phyloP scores from a whole-genome alignment of 2,888 invertebrate genomes.

The Acrocyrtus sp. region DNA sequence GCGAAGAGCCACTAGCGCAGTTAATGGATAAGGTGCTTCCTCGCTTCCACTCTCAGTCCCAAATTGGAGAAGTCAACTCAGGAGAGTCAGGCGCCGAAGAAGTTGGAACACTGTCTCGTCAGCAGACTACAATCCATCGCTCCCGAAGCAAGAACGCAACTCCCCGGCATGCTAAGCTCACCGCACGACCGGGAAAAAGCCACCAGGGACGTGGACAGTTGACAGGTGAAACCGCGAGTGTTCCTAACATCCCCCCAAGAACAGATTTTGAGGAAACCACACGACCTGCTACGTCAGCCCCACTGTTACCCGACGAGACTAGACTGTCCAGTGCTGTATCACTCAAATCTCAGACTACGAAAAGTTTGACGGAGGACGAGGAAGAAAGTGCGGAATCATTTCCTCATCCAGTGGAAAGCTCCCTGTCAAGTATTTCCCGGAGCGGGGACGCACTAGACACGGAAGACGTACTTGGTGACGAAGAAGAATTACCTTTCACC shows the following conservation, averaged over 20 bases:
- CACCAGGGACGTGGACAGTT: conserved; percentile 1
- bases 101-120: conserved; percentile 2
- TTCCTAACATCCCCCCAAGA: conserved; percentile 18
- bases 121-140: too few relatives aligned
- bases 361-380: neutral
- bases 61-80: neutral
- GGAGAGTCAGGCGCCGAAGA: neutral
- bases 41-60: conserved; percentile 8
- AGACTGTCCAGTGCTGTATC: neutral
- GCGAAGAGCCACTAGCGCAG: conserved; percentile 33
- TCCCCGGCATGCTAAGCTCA: conserved; percentile 32
- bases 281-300: conserved; percentile 24
- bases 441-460: neutral
- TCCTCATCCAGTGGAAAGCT: neutral
- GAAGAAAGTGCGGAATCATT: neutral
- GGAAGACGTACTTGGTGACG: neutral
- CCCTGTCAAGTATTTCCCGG: neutral
- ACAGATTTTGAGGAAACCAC: neutral
- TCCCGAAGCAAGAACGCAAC: conserved; percentile 13
- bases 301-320: conserved; percentile 2
- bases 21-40: conserved; percentile 34
- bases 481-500: conserved; percentile 19
- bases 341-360: neutral
- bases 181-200: conserved; percentile 15
- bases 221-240: conserved; percentile 14